phyloP scores from a whole-genome alignment of 2,888 invertebrate genomes.

The Parthenolecanium corni region DNA sequence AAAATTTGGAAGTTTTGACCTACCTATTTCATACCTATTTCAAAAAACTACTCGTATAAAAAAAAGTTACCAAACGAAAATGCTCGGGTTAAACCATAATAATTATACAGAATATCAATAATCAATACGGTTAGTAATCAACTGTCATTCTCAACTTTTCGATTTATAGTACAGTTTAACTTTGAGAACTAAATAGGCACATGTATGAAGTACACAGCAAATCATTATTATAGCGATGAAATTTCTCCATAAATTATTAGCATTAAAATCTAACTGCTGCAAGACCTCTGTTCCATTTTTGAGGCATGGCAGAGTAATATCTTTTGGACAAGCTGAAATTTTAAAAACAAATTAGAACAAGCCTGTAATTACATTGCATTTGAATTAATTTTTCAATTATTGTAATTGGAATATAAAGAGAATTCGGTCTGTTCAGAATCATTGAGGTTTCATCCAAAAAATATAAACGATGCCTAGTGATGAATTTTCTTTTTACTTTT shows the following conservation, averaged over 20 bases:
- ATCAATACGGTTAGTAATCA: too few species aligned
- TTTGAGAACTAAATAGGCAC: not conserved
- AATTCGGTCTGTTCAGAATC: too few species aligned
- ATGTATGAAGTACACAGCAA: not conserved
- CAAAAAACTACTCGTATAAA: not conserved
- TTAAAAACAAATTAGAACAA: not conserved
- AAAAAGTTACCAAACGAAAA: not conserved
- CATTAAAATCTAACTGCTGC: slow-evolving; percentile 57
- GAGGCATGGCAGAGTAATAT: slow-evolving; percentile 56
- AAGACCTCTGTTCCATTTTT: slow-evolving; percentile 60
- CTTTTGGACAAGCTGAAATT: slow-evolving; percentile 1
- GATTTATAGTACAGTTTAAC: slow-evolving; percentile 8
- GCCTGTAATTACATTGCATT: too few species aligned
- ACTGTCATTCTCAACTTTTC: too few species aligned
- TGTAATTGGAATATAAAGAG: too few species aligned
- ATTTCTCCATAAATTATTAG: slow-evolving; percentile 31
- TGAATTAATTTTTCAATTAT: too few species aligned
- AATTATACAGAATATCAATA: too few species aligned
- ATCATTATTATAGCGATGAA: not conserved
- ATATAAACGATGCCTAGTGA: too few species aligned
- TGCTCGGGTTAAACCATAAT: not conserved
- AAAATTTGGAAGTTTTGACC: too few species aligned
- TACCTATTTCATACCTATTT: not conserved
- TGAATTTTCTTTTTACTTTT: too few species aligned
- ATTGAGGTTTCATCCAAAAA: too few species aligned